Conservation (phyloP, 1,140 invertebrate genomes). For the Polypedilum pembai region DNA sequence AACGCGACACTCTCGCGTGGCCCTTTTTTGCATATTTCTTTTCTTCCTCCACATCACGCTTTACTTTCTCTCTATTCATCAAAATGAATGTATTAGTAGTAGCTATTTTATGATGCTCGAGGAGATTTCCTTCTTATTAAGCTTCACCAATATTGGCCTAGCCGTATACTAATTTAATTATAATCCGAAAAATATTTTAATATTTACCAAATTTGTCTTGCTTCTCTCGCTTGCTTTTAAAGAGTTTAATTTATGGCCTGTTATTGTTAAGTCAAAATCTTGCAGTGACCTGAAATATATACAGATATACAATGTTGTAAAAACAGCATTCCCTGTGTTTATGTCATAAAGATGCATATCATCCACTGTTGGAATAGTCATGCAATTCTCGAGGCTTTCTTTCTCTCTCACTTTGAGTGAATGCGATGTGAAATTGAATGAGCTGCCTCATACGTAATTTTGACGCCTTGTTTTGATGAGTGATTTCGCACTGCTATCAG, state of each 20-base stretch:
- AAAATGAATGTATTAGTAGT: too few relatives aligned
- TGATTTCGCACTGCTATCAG: not conserved
- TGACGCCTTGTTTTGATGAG: constrained; percentile 23
- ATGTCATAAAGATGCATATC: too few relatives aligned
- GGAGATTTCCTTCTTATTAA: not conserved
- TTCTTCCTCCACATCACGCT: not conserved
- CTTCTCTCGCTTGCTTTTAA: not conserved
- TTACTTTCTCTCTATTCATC: too few relatives aligned
- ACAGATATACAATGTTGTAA: not conserved
- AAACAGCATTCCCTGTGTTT: not conserved
- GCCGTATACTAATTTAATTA: constrained; percentile 19
- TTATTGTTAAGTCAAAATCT: constrained; percentile 2
- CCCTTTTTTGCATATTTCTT: not conserved
- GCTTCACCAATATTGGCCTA: not conserved
- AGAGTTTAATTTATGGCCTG: constrained; percentile 8
- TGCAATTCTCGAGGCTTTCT: too few relatives aligned
- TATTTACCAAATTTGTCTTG: constrained; percentile 16
- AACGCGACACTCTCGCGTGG: not conserved
- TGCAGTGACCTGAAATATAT: not conserved
- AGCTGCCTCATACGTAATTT: not conserved
- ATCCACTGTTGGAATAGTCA: too few relatives aligned
- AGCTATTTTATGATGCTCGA: too few relatives aligned
- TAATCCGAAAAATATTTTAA: constrained; percentile 15
- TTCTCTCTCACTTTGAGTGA: too few relatives aligned
- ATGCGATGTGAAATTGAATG: not conserved